Evolutionary conservation across 2,113 vertebrate species (phyloP), one percentile per base, ranked within the genome.

Genomic region (Coptodon rendalli): DNA sequence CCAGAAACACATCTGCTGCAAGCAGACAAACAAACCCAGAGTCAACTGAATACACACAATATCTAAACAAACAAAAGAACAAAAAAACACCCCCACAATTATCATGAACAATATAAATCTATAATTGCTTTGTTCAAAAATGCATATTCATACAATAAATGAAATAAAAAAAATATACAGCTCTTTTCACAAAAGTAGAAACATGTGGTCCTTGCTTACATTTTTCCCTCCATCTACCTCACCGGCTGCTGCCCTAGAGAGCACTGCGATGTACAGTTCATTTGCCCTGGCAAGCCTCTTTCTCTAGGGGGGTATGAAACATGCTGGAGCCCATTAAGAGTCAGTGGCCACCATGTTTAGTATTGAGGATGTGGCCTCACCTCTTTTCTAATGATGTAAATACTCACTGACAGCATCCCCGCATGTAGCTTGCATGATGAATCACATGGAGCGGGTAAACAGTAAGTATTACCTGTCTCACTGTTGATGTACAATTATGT

Each of bases 361-460:
- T 93, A 90, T 16, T 88, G 94, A 92, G 91, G 96, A 94, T 93
- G 88, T 85, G 89, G 87, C 87, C 91, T 94, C 93, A 88, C 92
- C 93, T 95, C 89, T 48, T 80, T 86, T 83, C 68, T 87, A 93
- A 93, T 89, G 89, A 95, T 93, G 90, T 86, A 94, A 95, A 94
- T 82, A 88, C 83, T 89, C 76, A 38, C 66, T 91, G 93, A 95
- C 93, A 89, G 90, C 88, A 13, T 83, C 86, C 88, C 86, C 24
- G 40, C 82, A 76, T 91, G 87, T 88, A 73, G 86, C 76, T 36
- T 66, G 84, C 82, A 84, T 93, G 91, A 93, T 94, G 93, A 93
- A 94, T 95, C 90, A 91, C 91, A 89, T 17, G 4, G 57, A 81
- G 9, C 19, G 34, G 43, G 80, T 92, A 86, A 90, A 90, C 87